Conservation (phyloP, 2,797 vertebrate genomes). For the Apogon talboti region DNA sequence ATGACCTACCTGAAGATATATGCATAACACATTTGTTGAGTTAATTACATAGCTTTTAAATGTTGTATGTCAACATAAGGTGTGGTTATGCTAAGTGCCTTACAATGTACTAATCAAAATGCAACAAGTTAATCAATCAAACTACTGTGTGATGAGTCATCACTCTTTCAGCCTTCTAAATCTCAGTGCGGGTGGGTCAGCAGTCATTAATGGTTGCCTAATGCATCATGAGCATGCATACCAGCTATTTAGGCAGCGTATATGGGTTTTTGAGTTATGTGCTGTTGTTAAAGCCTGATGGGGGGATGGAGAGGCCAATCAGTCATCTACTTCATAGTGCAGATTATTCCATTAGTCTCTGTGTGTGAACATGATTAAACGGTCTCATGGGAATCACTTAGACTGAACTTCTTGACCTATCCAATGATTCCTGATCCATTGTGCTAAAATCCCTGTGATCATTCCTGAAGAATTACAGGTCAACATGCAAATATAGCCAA, state of each 20-base stretch:
- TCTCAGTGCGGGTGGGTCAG: slow-evolving; percentile 34
- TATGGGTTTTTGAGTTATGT: slow-evolving; percentile 57
- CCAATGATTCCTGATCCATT: slow-evolving; percentile 27
- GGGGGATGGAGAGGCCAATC: slow-evolving; percentile 47
- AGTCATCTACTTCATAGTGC: slow-evolving; percentile 40
- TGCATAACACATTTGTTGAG: slow-evolving; percentile 10
- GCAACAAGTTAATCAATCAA: slow-evolving; percentile 54
- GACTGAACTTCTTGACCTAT: slow-evolving; percentile 30
- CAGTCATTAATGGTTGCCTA: slow-evolving; percentile 52
- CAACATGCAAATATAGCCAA: background rate
- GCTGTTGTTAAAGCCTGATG: slow-evolving; percentile 56
- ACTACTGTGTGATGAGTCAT: slow-evolving; percentile 37
- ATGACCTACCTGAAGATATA: slow-evolving; percentile 4
- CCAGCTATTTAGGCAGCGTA: slow-evolving; percentile 31
- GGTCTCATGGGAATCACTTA: slow-evolving; percentile 30
- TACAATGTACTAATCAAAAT: slow-evolving; percentile 52
- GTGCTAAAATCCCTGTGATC: slow-evolving; percentile 16
- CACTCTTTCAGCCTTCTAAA: slow-evolving; percentile 38
- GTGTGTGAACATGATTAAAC: slow-evolving; percentile 48
- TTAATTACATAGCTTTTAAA: slow-evolving; percentile 30
- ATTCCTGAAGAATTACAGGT: slow-evolving; percentile 12
- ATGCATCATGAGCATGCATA: slow-evolving; percentile 46
- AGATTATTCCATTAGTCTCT: slow-evolving; percentile 52
- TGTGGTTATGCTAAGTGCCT: slow-evolving; percentile 43
- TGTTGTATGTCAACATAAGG: slow-evolving; percentile 32